Conservation (phyloP, 2,113 vertebrate species). For the Pangasianodon gigas region DNA sequence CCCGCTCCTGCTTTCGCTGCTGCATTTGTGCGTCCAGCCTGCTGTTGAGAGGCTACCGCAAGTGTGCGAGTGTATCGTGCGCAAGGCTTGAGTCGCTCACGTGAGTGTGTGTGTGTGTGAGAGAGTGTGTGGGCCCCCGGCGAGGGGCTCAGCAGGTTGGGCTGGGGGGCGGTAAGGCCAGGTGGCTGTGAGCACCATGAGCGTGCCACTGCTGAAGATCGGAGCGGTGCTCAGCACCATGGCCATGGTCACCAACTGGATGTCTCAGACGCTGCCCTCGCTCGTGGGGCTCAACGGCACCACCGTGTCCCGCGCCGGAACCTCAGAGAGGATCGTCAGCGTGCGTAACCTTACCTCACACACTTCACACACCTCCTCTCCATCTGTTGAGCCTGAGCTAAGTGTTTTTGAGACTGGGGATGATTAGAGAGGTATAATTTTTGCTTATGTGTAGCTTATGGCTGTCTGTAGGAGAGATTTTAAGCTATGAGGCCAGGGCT, state of each 20-base stretch:
- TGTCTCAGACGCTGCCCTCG: slow-evolving; percentile 88
- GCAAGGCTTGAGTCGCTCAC: not conserved
- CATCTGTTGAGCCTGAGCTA: slow-evolving; percentile 1
- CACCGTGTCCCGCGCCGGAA: slow-evolving; percentile 80
- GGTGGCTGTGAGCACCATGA: slow-evolving; percentile 73
- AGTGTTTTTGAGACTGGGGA: not conserved
- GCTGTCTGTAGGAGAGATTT: not conserved
- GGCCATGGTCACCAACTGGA: slow-evolving; percentile 93
- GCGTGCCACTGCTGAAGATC: slow-evolving; percentile 85
- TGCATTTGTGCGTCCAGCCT: slow-evolving; percentile 40
- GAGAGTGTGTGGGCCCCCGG: slow-evolving; percentile 23
- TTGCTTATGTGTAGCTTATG: not conserved
- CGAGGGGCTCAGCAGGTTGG: slow-evolving; percentile 52
- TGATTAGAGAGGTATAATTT: not conserved
- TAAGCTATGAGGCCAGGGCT: not conserved
- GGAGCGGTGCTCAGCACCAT: slow-evolving; percentile 90
- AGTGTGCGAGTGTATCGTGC: not conserved
- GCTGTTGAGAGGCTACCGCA: not conserved
- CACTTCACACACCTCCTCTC: slow-evolving; percentile 28
- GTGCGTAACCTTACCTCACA: slow-evolving; percentile 68
- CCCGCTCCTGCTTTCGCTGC: slow-evolving; percentile 50
- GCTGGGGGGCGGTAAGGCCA: slow-evolving; percentile 59
- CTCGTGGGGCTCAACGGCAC: slow-evolving; percentile 89
- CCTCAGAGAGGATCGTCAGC: slow-evolving; percentile 89
- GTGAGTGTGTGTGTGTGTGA: not conserved